Conservation (phyloP, 2,797 vertebrate species). For the Hipposideros larvatus region DNA sequence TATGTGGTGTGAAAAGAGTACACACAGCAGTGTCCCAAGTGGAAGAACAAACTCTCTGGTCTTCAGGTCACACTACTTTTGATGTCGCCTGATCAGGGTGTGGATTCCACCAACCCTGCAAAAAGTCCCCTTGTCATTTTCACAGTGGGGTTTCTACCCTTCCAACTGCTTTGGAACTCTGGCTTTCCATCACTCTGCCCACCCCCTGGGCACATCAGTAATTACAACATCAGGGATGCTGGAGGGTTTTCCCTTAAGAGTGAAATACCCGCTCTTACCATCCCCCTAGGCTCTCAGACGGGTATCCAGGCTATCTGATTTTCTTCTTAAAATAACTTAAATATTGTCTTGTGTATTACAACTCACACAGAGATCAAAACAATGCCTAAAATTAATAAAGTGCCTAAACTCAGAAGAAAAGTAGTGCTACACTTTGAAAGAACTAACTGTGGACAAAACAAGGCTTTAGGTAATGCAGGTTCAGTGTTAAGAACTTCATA, state of each 20-base stretch:
- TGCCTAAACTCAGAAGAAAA: neutral
- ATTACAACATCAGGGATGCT: neutral
- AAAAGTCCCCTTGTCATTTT: neutral
- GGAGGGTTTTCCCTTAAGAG: neutral
- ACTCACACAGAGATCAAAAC: neutral
- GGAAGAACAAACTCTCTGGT: neutral
- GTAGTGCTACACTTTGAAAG: neutral
- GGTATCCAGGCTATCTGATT: neutral
- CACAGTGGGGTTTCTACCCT: neutral
- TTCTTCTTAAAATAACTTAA: slow-evolving; percentile 28
- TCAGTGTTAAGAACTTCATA: neutral
- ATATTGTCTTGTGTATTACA: neutral
- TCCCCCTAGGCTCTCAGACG: neutral
- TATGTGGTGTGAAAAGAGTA: neutral
- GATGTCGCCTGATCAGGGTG: neutral
- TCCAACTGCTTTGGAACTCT: neutral
- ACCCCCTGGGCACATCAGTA: neutral
- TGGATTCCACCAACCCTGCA: neutral
- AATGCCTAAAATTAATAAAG: neutral
- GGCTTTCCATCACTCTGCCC: neutral
- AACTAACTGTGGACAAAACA: neutral
- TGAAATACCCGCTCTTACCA: neutral
- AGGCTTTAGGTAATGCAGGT: neutral
- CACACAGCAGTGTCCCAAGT: neutral
- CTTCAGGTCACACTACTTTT: too few species aligned